Evolutionary conservation across 1,140 invertebrate genomes (phyloP).

Genomic region (Lepidurus arcticus): DNA sequence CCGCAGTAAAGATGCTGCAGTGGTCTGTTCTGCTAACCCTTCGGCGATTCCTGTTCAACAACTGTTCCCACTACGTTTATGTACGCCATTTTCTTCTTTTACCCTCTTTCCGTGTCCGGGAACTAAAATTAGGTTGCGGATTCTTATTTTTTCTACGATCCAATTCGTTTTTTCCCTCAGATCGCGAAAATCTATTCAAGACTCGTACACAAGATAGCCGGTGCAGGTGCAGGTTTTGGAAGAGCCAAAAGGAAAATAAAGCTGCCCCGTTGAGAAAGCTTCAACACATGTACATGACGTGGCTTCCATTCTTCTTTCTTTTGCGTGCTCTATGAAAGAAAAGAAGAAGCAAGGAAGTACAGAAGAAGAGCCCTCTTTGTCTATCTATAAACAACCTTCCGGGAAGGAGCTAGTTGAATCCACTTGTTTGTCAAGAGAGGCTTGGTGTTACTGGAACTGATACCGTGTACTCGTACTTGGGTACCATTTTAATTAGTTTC

Average conservation of each 20-base stretch:
- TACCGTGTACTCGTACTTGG: neutral
- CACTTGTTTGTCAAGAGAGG: neutral
- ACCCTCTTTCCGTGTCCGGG: too few species aligned
- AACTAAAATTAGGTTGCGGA: too few species aligned
- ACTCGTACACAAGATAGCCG: neutral
- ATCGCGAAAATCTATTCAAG: neutral
- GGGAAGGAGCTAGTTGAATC: neutral
- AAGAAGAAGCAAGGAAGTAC: neutral
- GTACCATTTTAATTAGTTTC: too few species aligned
- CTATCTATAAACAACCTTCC: neutral
- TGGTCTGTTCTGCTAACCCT: too few species aligned
- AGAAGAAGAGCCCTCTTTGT: neutral
- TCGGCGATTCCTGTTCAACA: too few species aligned
- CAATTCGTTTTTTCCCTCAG: too few species aligned
- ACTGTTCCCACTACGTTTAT: too few species aligned
- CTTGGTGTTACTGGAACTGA: neutral
- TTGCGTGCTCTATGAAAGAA: neutral
- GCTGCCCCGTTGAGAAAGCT: neutral
- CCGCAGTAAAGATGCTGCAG: too few species aligned
- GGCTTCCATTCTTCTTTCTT: neutral
- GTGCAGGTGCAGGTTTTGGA: neutral
- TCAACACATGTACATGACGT: neutral
- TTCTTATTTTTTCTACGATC: too few species aligned
- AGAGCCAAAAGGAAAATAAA: neutral
- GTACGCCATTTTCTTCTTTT: too few species aligned